Evolutionary conservation across 30 jellyfish, hydroid and myxozoan species (phyloP), one percentile per base, ranked within the genome.

Genomic region (Turritopsis dohrnii): DNA sequence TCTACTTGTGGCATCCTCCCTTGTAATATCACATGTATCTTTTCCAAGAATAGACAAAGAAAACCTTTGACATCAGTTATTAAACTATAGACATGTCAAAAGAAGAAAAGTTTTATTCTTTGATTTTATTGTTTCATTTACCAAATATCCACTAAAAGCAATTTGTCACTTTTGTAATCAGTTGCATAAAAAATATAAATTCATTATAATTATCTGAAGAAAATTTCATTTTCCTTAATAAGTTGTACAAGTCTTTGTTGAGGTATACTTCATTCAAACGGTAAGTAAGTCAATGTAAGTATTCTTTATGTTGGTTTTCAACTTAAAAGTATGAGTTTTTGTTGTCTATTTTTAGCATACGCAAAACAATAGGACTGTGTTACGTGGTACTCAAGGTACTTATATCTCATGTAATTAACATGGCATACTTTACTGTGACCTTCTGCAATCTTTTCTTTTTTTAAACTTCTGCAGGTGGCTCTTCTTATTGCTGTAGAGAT

Each of bases 1-100:
- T 69, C 74, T 92, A 79, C 88, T 90, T 18, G 87, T 88, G 29
- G 98, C 98, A 26, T 69, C 81, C 71, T 65, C 86, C 52, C 83
- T 92, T 31, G 72, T 92, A 74, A 80, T 88, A 1, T 81, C 84
- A 16, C 96, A 92, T 76, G 98, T 92, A 92, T 92, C 98, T 91
- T 88, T 87, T 83, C 82, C n/a, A n/a, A n/a, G n/a, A n/a, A n/a
- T n/a, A n/a, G n/a, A n/a, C n/a, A 54, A 18, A 21, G 72, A 16
- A 54, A 54, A 54, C n/a, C n/a, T 54, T 21, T 18, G 72, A 18
- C n/a, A n/a, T n/a, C n/a, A n/a, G n/a, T n/a, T n/a, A n/a, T n/a
- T n/a, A n/a, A n/a, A n/a, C n/a, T n/a, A n/a, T n/a, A n/a, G n/a
- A n/a, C n/a, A n/a, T n/a, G n/a, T n/a, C n/a, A n/a, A n/a, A n/a